Percentiles rank a stretch among this genome's conserved stretches.
Evolutionary conservation across 2,113 vertebrate genomes (phyloP).

Genomic region (Gavialis gangeticus): DNA sequence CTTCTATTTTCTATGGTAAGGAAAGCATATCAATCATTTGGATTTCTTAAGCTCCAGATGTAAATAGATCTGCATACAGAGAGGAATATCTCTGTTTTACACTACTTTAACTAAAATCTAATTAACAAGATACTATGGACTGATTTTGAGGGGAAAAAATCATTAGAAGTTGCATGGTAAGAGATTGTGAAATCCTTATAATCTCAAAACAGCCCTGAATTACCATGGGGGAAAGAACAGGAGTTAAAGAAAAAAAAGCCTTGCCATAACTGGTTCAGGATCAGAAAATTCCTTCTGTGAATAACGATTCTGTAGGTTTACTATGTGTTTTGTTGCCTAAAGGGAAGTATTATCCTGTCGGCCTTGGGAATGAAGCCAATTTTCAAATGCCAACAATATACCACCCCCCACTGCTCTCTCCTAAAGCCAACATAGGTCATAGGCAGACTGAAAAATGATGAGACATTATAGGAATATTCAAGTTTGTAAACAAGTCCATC

Average conservation of each 20-base stretch:
- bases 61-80: background rate
- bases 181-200: background rate
- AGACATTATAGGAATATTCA: background rate
- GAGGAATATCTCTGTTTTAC: background rate
- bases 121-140: background rate
- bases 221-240: background rate
- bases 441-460: background rate
- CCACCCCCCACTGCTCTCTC: background rate
- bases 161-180: background rate
- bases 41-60: background rate
- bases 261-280: background rate
- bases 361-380: background rate
- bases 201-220: background rate
- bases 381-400: background rate
- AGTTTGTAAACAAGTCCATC: background rate
- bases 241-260: background rate
- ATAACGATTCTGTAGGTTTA: background rate
- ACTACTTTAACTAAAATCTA: background rate
- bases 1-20: background rate
- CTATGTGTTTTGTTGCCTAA: background rate
- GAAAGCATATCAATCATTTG: conserved; percentile 1
- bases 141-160: background rate
- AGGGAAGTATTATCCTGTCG: background rate
- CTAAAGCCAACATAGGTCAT: background rate
- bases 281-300: background rate